Percentiles rank a stretch among this genome's conserved stretches.
phyloP scores from a whole-genome alignment of 1,140 invertebrate species.

The Drosophila lini region DNA sequence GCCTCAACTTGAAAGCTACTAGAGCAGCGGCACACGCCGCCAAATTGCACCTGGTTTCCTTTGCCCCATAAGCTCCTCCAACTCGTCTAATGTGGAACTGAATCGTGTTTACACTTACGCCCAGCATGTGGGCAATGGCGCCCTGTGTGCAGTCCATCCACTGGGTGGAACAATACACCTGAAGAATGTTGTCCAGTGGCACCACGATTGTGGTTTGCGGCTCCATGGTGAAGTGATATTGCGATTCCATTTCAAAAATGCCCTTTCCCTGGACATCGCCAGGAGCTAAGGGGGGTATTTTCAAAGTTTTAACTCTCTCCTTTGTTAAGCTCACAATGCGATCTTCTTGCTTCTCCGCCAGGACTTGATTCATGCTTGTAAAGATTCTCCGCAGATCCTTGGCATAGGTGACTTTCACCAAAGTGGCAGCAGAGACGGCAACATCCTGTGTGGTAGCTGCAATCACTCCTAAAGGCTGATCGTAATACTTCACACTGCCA shows the following conservation, averaged over 20 bases:
- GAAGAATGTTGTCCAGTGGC: slow-evolving; percentile 87
- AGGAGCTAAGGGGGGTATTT: not conserved
- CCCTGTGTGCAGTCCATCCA: slow-evolving; percentile 89
- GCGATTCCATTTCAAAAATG: slow-evolving; percentile 73
- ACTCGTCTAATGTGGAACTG: slow-evolving; percentile 87
- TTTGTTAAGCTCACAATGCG: slow-evolving; percentile 86
- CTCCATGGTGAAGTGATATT: slow-evolving; percentile 87
- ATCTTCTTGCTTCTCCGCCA: slow-evolving; percentile 87
- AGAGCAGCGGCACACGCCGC: slow-evolving; percentile 87
- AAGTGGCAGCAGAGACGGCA: slow-evolving; percentile 87
- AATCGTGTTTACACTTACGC: slow-evolving; percentile 85
- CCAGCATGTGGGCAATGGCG: slow-evolving; percentile 86
- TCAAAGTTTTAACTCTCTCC: not conserved
- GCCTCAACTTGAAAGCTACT: slow-evolving; percentile 86
- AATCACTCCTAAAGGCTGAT: slow-evolving; percentile 90
- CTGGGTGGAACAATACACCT: slow-evolving; percentile 87
- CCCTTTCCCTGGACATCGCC: slow-evolving; percentile 54
- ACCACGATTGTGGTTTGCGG: slow-evolving; percentile 87
- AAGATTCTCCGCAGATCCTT: slow-evolving; percentile 40
- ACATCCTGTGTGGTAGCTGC: slow-evolving; percentile 86
- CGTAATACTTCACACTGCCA: slow-evolving; percentile 87
- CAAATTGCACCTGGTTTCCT: slow-evolving; percentile 86
- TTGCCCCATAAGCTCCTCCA: slow-evolving; percentile 90
- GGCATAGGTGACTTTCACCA: slow-evolving; percentile 89
- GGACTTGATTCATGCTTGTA: slow-evolving; percentile 84